These are phyloP conservation scores for Silurus meridionalis DNA, from an alignment of 2,113 vertebrate genomes.

Conservation along the genomic window DNA sequence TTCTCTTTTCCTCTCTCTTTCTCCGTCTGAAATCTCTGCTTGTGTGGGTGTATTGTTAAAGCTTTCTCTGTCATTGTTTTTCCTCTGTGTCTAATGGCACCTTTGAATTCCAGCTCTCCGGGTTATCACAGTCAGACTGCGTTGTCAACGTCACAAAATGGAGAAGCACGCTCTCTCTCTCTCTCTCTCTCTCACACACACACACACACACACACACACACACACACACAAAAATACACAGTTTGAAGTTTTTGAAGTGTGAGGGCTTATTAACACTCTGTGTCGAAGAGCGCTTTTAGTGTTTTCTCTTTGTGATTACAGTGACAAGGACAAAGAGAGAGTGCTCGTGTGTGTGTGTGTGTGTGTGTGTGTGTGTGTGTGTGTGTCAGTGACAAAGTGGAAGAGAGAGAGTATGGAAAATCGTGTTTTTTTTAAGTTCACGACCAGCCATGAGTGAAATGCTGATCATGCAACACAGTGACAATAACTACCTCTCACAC, in stretches of 20 bases:
- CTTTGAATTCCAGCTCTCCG: slow-evolving; percentile 28
- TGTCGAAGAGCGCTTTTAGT: slow-evolving; percentile 30
- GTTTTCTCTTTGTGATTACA: slow-evolving; percentile 41
- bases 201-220: slow-evolving; percentile 1
- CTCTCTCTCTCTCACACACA: too few relatives aligned
- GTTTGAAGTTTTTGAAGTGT: slow-evolving; percentile 19
- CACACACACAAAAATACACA: slow-evolving; percentile 2
- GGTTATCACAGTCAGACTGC: slow-evolving; percentile 26
- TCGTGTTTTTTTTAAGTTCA: neutral
- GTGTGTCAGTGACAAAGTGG: neutral
- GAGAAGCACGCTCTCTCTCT: neutral
- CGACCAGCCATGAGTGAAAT: slow-evolving; percentile 60
- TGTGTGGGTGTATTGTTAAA: slow-evolving; percentile 34
- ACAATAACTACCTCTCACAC: slow-evolving; percentile 7
- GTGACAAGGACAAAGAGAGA: slow-evolving; percentile 30
- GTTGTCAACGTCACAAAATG: slow-evolving; percentile 14
- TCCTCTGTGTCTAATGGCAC: slow-evolving; percentile 21
- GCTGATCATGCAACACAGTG: slow-evolving; percentile 57
- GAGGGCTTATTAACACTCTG: slow-evolving; percentile 20
- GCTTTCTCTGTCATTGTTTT: slow-evolving; percentile 31
- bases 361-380: slow-evolving; percentile 16
- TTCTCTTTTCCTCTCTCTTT: neutral
- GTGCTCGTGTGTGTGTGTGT: neutral
- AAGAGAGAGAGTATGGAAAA: neutral
- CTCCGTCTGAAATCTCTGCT: neutral